Percentiles rank a stretch among this genome's conserved stretches.
Conservation (phyloP, 2,113 vertebrate species). For the Chinchilla lanigera region DNA sequence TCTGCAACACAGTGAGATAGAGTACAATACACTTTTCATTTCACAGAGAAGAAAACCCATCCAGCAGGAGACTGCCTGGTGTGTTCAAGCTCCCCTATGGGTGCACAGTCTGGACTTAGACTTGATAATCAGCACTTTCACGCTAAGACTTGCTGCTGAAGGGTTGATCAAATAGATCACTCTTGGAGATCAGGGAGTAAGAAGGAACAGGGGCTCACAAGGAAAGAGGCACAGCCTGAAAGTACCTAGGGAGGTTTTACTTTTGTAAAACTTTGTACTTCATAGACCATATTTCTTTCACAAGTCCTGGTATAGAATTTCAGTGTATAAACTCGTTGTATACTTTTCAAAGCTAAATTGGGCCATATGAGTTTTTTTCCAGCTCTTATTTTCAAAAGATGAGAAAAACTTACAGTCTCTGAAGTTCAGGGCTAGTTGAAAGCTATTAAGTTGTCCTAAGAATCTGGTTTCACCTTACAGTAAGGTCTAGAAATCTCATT, state of each 20-base stretch:
- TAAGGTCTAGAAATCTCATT: not conserved
- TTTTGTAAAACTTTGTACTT: not conserved
- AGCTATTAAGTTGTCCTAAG: not conserved
- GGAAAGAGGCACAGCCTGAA: not conserved
- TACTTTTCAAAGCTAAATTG: constrained; percentile 7
- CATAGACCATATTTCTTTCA: not conserved
- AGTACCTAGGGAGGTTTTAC: not conserved
- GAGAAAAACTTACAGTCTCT: not conserved
- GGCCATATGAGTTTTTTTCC: not conserved
- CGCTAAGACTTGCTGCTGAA: not conserved
- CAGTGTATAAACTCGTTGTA: not conserved
- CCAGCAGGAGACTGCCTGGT: too few species aligned
- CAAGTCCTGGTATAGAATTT: not conserved
- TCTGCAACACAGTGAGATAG: not conserved
- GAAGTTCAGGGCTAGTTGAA: not conserved
- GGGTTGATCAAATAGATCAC: not conserved
- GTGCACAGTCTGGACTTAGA: not conserved
- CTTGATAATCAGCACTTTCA: not conserved
- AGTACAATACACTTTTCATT: not conserved
- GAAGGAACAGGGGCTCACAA: not conserved
- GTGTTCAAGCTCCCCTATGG: not conserved
- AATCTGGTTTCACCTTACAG: not conserved
- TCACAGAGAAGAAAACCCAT: not conserved
- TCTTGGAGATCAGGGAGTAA: not conserved
- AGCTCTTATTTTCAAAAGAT: not conserved